Evolutionary conservation across 2,797 vertebrate species (phyloP), one percentile per base, ranked within the genome.

Genomic region (Agapornis canus): DNA sequence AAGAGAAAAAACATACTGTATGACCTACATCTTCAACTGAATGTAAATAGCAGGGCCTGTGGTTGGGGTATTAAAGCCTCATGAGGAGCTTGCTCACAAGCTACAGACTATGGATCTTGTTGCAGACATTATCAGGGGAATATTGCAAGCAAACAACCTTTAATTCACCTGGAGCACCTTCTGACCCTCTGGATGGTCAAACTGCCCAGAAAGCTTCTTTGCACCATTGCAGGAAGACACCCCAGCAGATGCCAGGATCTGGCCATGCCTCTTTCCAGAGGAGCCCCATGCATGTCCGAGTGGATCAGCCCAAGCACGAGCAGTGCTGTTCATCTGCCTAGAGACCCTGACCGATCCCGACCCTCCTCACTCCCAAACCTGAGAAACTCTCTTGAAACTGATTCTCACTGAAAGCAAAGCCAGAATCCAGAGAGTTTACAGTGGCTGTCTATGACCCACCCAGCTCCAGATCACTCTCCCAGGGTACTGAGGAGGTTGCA

Each of bases 11-110:
- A 32, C 40, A 29, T 49, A 76, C 57, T 9, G 54, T 85, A 49
- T 91, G 94, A 96, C 91, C 95, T 88, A 91, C 82, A 94, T 92
- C 92, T 95, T 86, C 81, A 92, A 91, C 40, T 32, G 21, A 92
- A 96, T 86, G 92, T 94, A 92, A 96, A 92, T 94, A 96, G 88
- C 89, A 86, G 45, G 51, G 79, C 39, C 71, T 27, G 42, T 29
- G 57, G 31, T 31, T 61, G 65, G 72, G 57, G 20, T 71, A 69
- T 48, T 65, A 70, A 72, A 48, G 72, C 40, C 59, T 86, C 2
- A 1, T 48, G 40, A 94, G 0, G 0, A 89, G 73, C 47, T 84
- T 35, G 20, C 49, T 87, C 65, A 76, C 1, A 9, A 87, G 79
- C 52, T 51, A 42, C 48, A 78, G 79, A 48, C 69, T 72, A 39